These are phyloP conservation scores for Scaptomyza graminum DNA, from an alignment of 1,140 invertebrate species.

Conservation along the genomic window DNA sequence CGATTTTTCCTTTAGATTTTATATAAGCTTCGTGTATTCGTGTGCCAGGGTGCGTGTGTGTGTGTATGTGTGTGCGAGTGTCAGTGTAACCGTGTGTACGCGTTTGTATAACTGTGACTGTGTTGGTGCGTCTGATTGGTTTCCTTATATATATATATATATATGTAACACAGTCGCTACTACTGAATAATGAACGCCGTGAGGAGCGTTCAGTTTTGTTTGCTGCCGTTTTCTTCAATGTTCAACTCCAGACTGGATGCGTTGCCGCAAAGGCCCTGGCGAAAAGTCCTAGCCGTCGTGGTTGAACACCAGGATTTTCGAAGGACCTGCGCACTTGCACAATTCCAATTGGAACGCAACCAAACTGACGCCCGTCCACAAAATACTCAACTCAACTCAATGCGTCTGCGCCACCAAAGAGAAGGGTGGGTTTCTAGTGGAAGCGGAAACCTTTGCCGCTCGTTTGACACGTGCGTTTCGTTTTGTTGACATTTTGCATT, in stretches of 20 bases:
- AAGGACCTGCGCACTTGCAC: constrained; percentile 77
- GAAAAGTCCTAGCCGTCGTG: constrained; percentile 68
- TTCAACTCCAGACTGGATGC: constrained; percentile 83
- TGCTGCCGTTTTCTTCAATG: constrained; percentile 83
- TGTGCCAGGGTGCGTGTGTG: constrained; percentile 34
- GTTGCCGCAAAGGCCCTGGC: constrained; percentile 37
- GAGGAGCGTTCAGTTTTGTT: constrained; percentile 64
- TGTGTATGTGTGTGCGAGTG: constrained; percentile 51
- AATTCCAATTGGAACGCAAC: constrained; percentile 64
- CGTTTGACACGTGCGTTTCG: constrained; percentile 63
- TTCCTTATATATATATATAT: constrained; percentile 43
- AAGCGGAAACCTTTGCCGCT: constrained; percentile 52
- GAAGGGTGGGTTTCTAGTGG: constrained; percentile 55
- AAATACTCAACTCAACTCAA: background rate
- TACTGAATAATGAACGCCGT: constrained; percentile 42
- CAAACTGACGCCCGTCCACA: background rate
- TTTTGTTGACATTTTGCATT: constrained; percentile 71
- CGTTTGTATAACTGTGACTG: constrained; percentile 25
- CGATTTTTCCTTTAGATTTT: constrained; percentile 79
- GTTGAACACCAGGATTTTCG: constrained; percentile 72
- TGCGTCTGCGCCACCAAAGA: constrained; percentile 42
- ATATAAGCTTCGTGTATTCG: constrained; percentile 67
- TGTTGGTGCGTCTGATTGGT: constrained; percentile 70
- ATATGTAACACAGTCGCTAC: constrained; percentile 62
- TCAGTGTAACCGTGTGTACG: constrained; percentile 32